A percentile compares a stretch with the other conserved stretches of the same genome.
These are phyloP conservation scores for Epinotia nisella DNA, from an alignment of 2,888 invertebrate genomes.

Conservation along the genomic window DNA sequence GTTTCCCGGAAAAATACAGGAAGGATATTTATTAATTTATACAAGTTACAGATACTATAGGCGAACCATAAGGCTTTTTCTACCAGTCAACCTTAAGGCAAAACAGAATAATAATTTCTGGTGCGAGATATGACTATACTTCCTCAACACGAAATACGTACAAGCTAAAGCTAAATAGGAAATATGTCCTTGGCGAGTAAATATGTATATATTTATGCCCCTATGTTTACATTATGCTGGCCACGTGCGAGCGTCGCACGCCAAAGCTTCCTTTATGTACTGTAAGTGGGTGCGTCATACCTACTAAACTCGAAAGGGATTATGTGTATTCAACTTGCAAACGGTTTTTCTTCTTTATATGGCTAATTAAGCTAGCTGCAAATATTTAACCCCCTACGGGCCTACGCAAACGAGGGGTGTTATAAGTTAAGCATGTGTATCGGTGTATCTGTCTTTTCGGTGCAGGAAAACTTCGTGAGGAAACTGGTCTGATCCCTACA, in stretches of 20 bases:
- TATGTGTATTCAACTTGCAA: background rate
- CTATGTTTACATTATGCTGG: constrained; percentile 22
- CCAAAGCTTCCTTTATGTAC: constrained; percentile 8
- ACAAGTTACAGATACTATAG: too few relatives aligned
- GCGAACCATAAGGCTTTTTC: too few relatives aligned
- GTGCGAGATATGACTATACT: background rate
- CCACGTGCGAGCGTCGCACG: constrained; percentile 18
- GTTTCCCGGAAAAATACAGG: background rate
- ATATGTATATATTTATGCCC: constrained; percentile 13
- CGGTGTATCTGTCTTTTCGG: too few relatives aligned
- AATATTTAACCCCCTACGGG: too few relatives aligned
- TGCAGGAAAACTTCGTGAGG: too few relatives aligned
- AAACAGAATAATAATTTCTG: too few relatives aligned
- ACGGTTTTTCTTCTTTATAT: background rate
- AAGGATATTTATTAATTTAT: too few relatives aligned
- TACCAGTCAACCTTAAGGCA: too few relatives aligned
- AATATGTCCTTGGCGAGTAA: constrained; percentile 8
- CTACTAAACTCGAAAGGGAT: background rate
- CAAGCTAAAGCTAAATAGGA: constrained; percentile 12
- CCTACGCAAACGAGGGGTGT: too few relatives aligned
- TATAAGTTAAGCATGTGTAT: too few relatives aligned
- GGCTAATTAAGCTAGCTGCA: too few relatives aligned
- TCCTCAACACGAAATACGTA: constrained; percentile 1
- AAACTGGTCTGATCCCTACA: too few relatives aligned
- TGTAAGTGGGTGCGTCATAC: background rate